Conservation (phyloP, 2,797 vertebrate species). For the Myiothlypis coronata region DNA sequence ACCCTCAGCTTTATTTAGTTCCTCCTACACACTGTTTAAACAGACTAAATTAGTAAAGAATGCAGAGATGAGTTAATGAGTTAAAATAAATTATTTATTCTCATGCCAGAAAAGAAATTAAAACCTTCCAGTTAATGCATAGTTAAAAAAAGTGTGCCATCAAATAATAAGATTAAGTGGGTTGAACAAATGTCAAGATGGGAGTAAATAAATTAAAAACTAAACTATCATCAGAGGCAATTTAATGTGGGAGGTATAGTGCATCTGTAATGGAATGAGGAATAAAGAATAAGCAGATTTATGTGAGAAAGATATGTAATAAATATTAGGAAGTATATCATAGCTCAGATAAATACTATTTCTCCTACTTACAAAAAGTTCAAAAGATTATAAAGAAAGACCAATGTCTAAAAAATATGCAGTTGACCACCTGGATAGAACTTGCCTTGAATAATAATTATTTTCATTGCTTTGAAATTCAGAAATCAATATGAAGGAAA, state of each 20-base stretch:
- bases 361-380: background rate
- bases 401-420: background rate
- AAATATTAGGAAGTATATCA: background rate
- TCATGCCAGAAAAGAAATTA: background rate
- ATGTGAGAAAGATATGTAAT: background rate
- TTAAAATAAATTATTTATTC: slow-evolving; percentile 5
- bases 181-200: background rate
- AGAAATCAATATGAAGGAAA: background rate
- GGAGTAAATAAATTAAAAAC: background rate
- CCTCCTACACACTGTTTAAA: background rate
- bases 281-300: background rate
- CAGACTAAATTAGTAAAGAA: background rate
- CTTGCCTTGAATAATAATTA: background rate
- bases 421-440: background rate
- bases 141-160: background rate
- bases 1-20: background rate
- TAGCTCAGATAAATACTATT: background rate
- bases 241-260: background rate
- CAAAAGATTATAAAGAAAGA: background rate
- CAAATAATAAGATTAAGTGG: background rate
- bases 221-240: background rate
- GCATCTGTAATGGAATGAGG: background rate
- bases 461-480: background rate
- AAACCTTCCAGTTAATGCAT: background rate
- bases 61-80: background rate